These are phyloP conservation scores for Lates japonicus DNA, from an alignment of 2,797 vertebrate species.

Conservation along the genomic window DNA sequence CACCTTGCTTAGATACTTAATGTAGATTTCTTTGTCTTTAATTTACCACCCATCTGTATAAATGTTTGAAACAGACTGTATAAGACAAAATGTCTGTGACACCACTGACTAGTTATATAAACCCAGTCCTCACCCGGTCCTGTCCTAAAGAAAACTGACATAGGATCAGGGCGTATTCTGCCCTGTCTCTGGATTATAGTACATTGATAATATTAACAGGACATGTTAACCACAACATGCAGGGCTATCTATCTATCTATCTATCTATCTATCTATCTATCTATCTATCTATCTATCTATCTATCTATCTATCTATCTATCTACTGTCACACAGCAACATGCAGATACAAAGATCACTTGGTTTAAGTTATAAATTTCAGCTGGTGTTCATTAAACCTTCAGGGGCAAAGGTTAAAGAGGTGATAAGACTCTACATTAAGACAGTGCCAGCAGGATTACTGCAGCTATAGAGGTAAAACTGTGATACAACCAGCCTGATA, in stretches of 20 bases:
- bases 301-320: slow-evolving; percentile 22
- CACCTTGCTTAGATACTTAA: neutral
- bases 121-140: too few relatives aligned
- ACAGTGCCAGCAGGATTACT: neutral
- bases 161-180: too few relatives aligned
- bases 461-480: neutral
- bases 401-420: slow-evolving; percentile 19
- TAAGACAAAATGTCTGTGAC: slow-evolving; percentile 24
- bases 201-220: too few relatives aligned
- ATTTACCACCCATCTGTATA: neutral
- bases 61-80: slow-evolving; percentile 7
- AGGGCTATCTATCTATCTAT: neutral
- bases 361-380: neutral
- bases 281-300: slow-evolving; percentile 32
- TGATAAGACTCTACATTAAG: slow-evolving; percentile 14
- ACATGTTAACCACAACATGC: too few relatives aligned
- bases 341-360: neutral
- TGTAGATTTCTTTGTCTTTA: neutral
- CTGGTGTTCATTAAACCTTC: neutral
- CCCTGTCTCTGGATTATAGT: too few relatives aligned
- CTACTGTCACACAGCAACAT: neutral
- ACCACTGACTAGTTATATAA: slow-evolving; percentile 36
- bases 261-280: slow-evolving; percentile 28
- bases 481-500: slow-evolving; percentile 22
- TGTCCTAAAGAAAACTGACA: too few relatives aligned